Evolutionary conservation across 2,113 vertebrate genomes (phyloP).

Genomic region (Merops nubicus): DNA sequence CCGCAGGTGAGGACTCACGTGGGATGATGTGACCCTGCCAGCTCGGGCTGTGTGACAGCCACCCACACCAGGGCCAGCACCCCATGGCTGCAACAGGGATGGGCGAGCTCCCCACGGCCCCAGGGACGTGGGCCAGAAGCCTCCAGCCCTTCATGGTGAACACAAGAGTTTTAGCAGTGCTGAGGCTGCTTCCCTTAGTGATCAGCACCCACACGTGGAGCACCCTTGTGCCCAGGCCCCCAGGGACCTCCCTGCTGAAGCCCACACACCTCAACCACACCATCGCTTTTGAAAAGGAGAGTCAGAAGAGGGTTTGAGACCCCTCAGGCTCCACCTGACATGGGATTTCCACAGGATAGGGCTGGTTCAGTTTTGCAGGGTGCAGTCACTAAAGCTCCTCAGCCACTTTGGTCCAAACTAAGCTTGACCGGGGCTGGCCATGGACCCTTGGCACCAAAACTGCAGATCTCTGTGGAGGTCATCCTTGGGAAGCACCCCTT

Average conservation of each 20-base stretch:
- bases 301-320: neutral
- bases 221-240: neutral
- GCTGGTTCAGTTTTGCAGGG: rapidly evolving
- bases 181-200: neutral
- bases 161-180: neutral
- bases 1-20: neutral
- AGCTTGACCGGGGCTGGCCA: neutral
- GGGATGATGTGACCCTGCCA: neutral
- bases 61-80: neutral
- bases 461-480: neutral
- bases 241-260: neutral
- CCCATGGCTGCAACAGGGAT: neutral
- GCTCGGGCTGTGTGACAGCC: neutral
- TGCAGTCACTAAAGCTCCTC: neutral
- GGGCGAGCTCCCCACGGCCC: neutral
- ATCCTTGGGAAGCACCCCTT: neutral
- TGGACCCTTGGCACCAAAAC: neutral
- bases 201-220: rapidly evolving
- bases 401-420: neutral
- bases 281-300: neutral
- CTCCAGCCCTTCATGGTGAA: neutral
- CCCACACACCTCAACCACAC: neutral
- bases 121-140: neutral
- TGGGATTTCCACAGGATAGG: neutral
- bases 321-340: neutral